These are phyloP conservation scores for Fabriciana adippe DNA, from an alignment of 2,888 invertebrate species.

Conservation along the genomic window DNA sequence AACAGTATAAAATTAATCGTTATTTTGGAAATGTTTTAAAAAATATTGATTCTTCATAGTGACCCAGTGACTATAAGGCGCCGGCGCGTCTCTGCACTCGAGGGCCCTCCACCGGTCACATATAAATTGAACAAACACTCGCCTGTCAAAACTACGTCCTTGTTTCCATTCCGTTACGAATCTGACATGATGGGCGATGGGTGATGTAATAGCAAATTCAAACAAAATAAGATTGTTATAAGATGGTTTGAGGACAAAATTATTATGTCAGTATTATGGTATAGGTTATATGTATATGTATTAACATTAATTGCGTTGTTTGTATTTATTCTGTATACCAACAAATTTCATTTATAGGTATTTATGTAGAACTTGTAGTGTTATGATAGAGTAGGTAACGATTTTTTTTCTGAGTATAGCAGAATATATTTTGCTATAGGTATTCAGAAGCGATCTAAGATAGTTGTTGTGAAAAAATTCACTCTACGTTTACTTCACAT, in stretches of 20 bases:
- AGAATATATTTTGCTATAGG: too few species aligned
- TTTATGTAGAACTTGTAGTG: too few species aligned
- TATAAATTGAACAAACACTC: constrained; percentile 66
- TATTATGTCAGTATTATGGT: too few species aligned
- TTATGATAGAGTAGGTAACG: too few species aligned
- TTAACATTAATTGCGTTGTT: too few species aligned
- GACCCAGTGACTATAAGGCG: constrained; percentile 48
- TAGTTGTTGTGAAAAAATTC: too few species aligned
- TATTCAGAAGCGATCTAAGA: too few species aligned
- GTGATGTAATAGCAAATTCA: constrained; percentile 2
- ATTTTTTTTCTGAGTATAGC: too few species aligned
- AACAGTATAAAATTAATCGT: background rate
- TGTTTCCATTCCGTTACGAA: constrained; percentile 40
- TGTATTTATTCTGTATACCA: too few species aligned
- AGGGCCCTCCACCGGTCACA: constrained; percentile 51
- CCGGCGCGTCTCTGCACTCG: constrained; percentile 59
- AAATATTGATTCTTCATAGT: constrained; percentile 41
- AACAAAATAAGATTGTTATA: background rate
- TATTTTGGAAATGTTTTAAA: constrained; percentile 21
- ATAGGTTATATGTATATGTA: background rate
- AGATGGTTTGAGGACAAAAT: background rate
- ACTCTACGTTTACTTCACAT: too few species aligned
- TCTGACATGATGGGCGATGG: constrained; percentile 14
- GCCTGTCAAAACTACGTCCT: constrained; percentile 43
- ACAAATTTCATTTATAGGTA: too few species aligned